Evolutionary conservation across 2,113 vertebrate genomes (phyloP).

Genomic region (Alosa alosa): DNA sequence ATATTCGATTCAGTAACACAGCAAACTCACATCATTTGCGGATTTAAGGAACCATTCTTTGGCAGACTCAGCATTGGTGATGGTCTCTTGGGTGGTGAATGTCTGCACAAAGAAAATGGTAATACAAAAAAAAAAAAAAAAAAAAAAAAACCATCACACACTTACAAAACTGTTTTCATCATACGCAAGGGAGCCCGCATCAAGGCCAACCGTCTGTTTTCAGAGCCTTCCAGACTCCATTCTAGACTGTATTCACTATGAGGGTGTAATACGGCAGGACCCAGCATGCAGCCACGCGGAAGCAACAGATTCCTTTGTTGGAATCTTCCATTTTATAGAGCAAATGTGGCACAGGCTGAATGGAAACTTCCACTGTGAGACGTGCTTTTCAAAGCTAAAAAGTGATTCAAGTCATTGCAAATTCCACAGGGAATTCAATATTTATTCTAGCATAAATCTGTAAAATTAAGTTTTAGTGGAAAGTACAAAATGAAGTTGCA

Average conservation of each 20-base stretch:
- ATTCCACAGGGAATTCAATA: not conserved
- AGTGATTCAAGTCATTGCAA: not conserved
- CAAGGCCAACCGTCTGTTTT: not conserved
- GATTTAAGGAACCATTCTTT: constrained; percentile 88
- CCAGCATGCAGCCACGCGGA: constrained; percentile 4
- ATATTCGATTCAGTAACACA: not conserved
- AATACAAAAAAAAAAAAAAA: not conserved
- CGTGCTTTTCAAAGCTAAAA: not conserved
- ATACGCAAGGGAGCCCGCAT: not conserved
- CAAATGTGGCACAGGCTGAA: not conserved
- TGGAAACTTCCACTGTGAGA: constrained; percentile 67
- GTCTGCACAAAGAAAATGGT: constrained; percentile 70
- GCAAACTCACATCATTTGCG: constrained; percentile 84
- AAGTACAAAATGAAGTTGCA: not conserved
- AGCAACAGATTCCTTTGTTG: constrained; percentile 17
- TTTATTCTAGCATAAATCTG: not conserved
- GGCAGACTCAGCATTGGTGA: constrained; percentile 95
- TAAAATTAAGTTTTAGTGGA: not conserved
- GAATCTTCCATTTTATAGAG: constrained; percentile 26
- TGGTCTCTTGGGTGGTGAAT: constrained; percentile 98
- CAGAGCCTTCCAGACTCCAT: constrained; percentile 5
- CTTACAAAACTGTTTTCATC: not conserved
- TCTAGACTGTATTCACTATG: not conserved
- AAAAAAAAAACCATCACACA: not conserved
- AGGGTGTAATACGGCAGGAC: not conserved